phyloP scores from a whole-genome alignment of 2,113 vertebrate species.

The Rissa tridactyla region DNA sequence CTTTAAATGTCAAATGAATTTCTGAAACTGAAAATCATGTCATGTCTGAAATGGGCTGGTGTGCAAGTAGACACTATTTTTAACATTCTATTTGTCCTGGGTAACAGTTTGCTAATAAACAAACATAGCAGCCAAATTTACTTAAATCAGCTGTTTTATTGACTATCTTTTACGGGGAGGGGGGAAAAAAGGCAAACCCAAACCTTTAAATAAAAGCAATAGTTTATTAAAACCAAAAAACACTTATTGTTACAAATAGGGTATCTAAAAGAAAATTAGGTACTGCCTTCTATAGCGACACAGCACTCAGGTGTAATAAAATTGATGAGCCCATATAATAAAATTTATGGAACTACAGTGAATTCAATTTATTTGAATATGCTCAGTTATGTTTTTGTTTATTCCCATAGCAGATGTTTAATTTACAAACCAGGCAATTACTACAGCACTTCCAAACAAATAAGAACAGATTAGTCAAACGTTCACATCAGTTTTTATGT shows the following conservation, averaged over 20 bases:
- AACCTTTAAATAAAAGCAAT: background rate
- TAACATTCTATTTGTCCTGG: background rate
- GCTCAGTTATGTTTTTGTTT: conserved; percentile 83
- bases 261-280: conserved; percentile 43
- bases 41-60: background rate
- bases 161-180: background rate
- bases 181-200: background rate
- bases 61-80: background rate
- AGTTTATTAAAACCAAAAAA: conserved; percentile 40
- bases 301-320: conserved; percentile 74
- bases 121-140: background rate
- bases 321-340: conserved; percentile 74
- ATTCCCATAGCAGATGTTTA: conserved; percentile 86
- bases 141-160: background rate
- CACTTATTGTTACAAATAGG: conserved; percentile 54
- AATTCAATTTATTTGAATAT: conserved; percentile 84
- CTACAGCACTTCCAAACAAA: conserved; percentile 81
- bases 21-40: background rate
- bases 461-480: conserved; percentile 85
- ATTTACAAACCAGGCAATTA: conserved; percentile 84
- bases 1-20: background rate
- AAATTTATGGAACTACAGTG: conserved; percentile 78
- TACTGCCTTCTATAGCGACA: background rate
- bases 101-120: background rate
- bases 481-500: conserved; percentile 83